Conservation (phyloP, 2,888 invertebrate genomes). For the Girardia tigrina region DNA sequence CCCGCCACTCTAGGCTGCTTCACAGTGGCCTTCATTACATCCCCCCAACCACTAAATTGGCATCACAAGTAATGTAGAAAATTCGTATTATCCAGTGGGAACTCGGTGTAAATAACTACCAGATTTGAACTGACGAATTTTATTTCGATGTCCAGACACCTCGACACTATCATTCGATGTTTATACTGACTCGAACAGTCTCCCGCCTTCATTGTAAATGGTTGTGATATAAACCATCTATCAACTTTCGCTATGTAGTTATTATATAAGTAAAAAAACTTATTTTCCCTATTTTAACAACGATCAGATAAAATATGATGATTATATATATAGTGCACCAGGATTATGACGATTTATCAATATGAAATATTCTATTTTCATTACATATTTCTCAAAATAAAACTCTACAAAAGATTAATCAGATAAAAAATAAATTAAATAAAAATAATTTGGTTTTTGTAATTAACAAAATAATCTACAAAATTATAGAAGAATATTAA, state of each 20-base stretch:
- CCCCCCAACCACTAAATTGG: conserved; percentile 23
- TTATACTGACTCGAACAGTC: conserved; percentile 23
- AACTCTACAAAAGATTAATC: too few species aligned
- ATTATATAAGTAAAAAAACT: not conserved
- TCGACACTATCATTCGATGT: conserved; percentile 19
- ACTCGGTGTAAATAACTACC: conserved; percentile 23
- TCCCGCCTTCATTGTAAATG: conserved; percentile 9
- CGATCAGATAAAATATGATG: conserved; percentile 11
- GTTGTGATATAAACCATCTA: conserved; percentile 20
- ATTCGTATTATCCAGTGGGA: not conserved
- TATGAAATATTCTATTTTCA: too few species aligned
- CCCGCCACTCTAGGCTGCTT: conserved; percentile 18
- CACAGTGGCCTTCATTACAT: conserved; percentile 18
- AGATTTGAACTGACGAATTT: conserved; percentile 13
- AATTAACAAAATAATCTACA: too few species aligned
- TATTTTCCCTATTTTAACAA: not conserved
- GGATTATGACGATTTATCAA: not conserved
- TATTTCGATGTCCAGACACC: conserved; percentile 17
- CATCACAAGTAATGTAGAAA: not conserved
- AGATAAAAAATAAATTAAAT: too few species aligned
- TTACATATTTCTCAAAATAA: too few species aligned
- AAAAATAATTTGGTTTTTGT: too few species aligned
- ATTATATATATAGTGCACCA: not conserved
- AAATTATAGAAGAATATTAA: too few species aligned
- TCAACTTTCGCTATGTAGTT: conserved; percentile 10